Conservation (phyloP, 35 echinoderm and acorn worm genomes). For the Apostichopus californicus region DNA sequence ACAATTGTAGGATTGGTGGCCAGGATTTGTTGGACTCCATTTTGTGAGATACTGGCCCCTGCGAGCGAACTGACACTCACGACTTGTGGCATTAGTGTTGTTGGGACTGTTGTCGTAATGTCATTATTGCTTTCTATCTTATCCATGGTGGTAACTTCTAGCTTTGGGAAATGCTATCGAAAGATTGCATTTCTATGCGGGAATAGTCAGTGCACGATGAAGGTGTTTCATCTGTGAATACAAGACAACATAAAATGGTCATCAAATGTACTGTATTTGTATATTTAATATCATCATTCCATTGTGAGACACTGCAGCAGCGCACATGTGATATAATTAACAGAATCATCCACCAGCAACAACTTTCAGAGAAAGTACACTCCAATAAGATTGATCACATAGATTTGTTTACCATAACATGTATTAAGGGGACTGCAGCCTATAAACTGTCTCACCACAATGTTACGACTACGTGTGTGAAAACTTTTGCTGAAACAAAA, state of each 20-base stretch:
- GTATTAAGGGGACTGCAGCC: too few species aligned
- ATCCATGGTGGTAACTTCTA: conserved; percentile 35
- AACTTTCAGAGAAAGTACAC: too few species aligned
- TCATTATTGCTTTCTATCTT: conserved; percentile 31
- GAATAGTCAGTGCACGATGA: not conserved
- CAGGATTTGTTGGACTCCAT: conserved; percentile 41
- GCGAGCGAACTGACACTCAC: not conserved
- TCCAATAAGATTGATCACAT: too few species aligned
- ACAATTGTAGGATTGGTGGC: conserved; percentile 5
- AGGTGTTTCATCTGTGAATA: not conserved
- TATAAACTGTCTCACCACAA: too few species aligned
- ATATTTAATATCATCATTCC: too few species aligned
- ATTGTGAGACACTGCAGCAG: too few species aligned
- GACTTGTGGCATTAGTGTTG: not conserved
- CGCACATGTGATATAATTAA: too few species aligned
- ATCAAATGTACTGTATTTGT: too few species aligned
- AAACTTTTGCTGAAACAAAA: too few species aligned
- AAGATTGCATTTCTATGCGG: not conserved
- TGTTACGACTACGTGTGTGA: too few species aligned
- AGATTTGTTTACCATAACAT: too few species aligned
- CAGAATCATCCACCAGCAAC: too few species aligned
- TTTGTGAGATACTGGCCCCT: not conserved
- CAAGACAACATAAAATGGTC: not conserved
- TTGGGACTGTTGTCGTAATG: not conserved
- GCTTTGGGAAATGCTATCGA: not conserved